A percentile compares a stretch with the other conserved stretches of the same genome.
Conservation (phyloP, 1,140 invertebrate genomes). For the Drosophila repletoides region DNA sequence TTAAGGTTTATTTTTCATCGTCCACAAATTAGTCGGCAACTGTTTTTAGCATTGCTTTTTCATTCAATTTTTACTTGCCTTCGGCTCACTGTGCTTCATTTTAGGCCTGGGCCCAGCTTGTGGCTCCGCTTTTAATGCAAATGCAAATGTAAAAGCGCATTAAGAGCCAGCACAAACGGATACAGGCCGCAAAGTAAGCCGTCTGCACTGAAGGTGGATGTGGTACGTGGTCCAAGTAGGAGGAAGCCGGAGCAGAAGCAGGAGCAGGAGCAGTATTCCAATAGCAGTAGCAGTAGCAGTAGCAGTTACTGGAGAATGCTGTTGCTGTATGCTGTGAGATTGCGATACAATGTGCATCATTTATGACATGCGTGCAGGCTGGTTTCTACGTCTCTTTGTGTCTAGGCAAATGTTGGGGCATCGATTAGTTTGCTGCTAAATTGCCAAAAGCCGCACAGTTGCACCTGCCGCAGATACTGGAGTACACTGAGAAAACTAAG, state of each 20-base stretch:
- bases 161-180: slow-evolving; percentile 62
- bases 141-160: slow-evolving; percentile 70
- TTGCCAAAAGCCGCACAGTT: slow-evolving; percentile 68
- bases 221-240: too few relatives aligned
- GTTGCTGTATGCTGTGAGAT: slow-evolving; percentile 56
- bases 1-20: too few relatives aligned
- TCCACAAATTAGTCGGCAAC: too few relatives aligned
- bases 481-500: too few relatives aligned
- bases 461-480: neutral
- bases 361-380: slow-evolving; percentile 54
- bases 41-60: too few relatives aligned
- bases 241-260: neutral
- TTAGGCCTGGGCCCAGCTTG: slow-evolving; percentile 27
- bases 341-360: slow-evolving; percentile 69
- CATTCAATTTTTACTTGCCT: neutral
- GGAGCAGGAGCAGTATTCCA: too few relatives aligned
- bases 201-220: too few relatives aligned
- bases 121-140: slow-evolving; percentile 71
- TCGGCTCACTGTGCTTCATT: slow-evolving; percentile 38
- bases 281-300: slow-evolving; percentile 6
- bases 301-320: slow-evolving; percentile 1
- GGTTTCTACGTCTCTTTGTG: slow-evolving; percentile 56
- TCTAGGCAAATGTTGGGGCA: slow-evolving; percentile 74
- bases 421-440: slow-evolving; percentile 73
- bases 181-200: slow-evolving; percentile 62